phyloP scores from a whole-genome alignment of 2,888 invertebrate genomes.

The Phymatocera aterrima region DNA sequence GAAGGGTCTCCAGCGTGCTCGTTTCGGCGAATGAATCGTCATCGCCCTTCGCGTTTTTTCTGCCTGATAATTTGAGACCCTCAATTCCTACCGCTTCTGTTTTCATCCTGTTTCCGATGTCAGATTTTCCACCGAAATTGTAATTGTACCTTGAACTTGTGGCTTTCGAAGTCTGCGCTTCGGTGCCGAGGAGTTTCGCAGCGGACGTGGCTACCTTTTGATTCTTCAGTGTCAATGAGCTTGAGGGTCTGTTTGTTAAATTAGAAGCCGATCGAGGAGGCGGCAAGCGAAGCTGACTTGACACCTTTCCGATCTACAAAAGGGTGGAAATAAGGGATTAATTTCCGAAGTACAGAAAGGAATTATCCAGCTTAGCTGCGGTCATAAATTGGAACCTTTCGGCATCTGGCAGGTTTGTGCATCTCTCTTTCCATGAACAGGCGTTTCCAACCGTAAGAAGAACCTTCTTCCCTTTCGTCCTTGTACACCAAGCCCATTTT shows the following conservation, averaged over 20 bases:
- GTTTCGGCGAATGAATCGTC: neutral
- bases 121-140: neutral
- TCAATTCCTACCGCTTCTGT: neutral
- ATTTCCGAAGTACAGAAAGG: neutral
- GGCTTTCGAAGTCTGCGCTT: neutral
- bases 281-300: neutral
- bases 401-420: slow-evolving; percentile 40
- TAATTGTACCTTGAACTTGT: neutral
- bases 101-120: neutral
- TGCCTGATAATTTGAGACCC: neutral
- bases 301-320: neutral
- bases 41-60: neutral
- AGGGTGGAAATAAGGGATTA: neutral
- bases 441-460: slow-evolving; percentile 56
- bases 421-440: slow-evolving; percentile 54
- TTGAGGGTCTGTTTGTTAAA: neutral
- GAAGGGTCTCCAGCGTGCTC: neutral
- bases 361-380: neutral
- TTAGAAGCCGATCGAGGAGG: neutral
- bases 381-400: slow-evolving; percentile 43
- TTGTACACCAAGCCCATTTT: slow-evolving; percentile 42
- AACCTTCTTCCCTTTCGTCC: slow-evolving; percentile 48
- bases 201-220: neutral
- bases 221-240: neutral
- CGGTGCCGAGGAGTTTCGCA: neutral